phyloP scores from a whole-genome alignment of 2,113 vertebrate species.

The Rhinopomastus cyanomelas region DNA sequence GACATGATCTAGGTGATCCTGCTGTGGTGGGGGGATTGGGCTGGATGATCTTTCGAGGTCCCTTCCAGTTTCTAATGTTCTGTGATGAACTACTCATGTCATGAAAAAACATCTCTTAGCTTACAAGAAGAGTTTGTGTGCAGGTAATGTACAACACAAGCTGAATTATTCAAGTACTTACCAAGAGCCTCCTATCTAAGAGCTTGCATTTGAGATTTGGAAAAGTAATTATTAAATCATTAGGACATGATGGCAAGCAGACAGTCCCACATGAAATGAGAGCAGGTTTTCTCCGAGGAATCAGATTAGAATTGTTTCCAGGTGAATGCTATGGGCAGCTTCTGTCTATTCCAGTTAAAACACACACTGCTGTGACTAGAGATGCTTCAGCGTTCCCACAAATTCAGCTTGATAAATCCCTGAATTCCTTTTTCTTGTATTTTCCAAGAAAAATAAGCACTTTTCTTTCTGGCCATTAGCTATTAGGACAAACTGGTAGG shows the following conservation, averaged over 20 bases:
- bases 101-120: not conserved
- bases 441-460: not conserved
- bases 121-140: not conserved
- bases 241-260: not conserved
- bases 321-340: not conserved
- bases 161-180: slow-evolving; percentile 4
- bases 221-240: slow-evolving; percentile 40
- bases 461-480: not conserved
- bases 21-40: too few species aligned
- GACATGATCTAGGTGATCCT: too few species aligned
- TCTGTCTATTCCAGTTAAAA: not conserved
- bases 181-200: not conserved
- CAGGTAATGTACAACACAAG: not conserved
- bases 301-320: not conserved
- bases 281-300: not conserved
- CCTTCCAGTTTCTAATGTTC: too few species aligned
- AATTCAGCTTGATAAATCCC: not conserved
- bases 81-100: too few species aligned
- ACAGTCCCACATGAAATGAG: not conserved
- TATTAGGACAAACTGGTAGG: not conserved
- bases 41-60: too few species aligned
- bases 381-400: not conserved
- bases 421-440: not conserved
- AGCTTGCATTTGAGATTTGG: not conserved
- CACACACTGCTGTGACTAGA: not conserved